phyloP scores from a whole-genome alignment of 2,113 vertebrate genomes.

The Hippocampus mohnikei region DNA sequence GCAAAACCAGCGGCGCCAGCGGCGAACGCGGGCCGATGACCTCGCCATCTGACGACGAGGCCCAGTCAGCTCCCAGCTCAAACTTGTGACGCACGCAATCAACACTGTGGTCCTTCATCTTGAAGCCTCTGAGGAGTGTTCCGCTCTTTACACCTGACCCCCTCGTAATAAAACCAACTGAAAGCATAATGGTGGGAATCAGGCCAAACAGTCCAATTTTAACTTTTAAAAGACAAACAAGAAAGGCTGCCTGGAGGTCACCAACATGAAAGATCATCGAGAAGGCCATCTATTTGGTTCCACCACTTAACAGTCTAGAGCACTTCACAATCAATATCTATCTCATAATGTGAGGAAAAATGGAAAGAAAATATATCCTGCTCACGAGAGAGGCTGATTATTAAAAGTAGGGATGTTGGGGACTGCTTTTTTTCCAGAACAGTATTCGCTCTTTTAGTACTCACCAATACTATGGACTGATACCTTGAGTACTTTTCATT shows the following conservation, averaged over 20 bases:
- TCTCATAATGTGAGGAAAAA: too few relatives aligned
- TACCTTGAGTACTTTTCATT: too few relatives aligned
- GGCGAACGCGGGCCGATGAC: constrained; percentile 86
- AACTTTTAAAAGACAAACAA: background rate
- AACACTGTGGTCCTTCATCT: background rate
- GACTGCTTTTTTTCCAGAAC: too few relatives aligned
- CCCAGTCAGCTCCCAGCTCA: background rate
- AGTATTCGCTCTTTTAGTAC: too few relatives aligned
- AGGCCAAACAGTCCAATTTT: background rate
- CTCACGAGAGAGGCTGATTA: too few relatives aligned
- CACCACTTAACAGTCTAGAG: background rate
- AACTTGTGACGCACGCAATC: background rate
- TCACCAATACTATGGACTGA: too few relatives aligned
- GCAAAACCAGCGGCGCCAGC: constrained; percentile 84
- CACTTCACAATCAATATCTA: background rate
- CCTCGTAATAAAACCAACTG: background rate
- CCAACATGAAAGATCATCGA: background rate
- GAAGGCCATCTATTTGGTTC: background rate
- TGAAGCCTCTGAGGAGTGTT: background rate
- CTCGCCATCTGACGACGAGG: constrained; percentile 77
- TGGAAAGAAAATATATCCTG: too few relatives aligned
- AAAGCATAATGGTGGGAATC: background rate
- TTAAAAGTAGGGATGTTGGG: too few relatives aligned
- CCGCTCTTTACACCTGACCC: background rate
- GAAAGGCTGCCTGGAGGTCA: background rate